phyloP scores from a whole-genome alignment of 1,140 invertebrate species.

The Halictus rubicundus region DNA sequence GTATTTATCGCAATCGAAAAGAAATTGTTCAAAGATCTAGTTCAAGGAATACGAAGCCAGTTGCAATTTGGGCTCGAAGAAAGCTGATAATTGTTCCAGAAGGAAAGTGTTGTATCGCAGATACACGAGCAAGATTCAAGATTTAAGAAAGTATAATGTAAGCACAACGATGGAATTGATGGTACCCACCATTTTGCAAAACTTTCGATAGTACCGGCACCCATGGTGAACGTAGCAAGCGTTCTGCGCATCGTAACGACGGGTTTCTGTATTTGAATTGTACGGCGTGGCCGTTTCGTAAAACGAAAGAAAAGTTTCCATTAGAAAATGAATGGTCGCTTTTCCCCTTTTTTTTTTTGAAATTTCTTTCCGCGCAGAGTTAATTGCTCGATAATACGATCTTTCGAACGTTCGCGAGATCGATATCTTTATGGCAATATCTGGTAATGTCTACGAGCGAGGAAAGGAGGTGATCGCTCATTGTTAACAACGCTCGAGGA shows the following conservation, averaged over 20 bases:
- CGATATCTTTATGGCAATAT: not conserved
- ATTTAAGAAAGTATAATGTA: no score
- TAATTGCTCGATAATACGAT: not conserved
- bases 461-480: not conserved
- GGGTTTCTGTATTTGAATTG: not conserved
- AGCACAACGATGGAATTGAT: no score
- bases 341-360: conserved; percentile 1
- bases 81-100: no score
- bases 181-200: not conserved
- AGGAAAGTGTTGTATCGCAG: no score
- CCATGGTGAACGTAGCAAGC: not conserved
- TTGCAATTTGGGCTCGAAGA: no score
- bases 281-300: no score
- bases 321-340: conserved; percentile 14
- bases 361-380: not conserved
- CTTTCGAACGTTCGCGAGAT: not conserved
- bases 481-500: not conserved
- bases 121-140: no score
- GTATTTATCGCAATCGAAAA: no score
- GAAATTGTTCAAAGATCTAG: no score
- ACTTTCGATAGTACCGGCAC: not conserved
- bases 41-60: no score
- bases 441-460: not conserved
- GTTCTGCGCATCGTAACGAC: not conserved
- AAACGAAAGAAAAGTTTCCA: conserved; percentile 6